Evolutionary conservation across 2,797 vertebrate genomes (phyloP).

Genomic region (Gobionotothen gibberifrons): DNA sequence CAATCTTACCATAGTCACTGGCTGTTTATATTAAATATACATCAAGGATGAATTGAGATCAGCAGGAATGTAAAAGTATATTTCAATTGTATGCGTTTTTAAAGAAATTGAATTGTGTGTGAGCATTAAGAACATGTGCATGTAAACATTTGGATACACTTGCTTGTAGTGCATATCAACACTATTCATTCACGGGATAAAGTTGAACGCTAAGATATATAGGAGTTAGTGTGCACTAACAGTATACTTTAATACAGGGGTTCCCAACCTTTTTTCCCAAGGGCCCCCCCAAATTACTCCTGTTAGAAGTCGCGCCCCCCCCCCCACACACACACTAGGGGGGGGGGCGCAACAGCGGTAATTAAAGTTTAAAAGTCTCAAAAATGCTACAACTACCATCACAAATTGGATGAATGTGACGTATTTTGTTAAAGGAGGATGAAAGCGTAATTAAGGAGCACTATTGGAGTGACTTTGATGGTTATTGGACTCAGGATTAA

Average conservation of each 20-base stretch:
- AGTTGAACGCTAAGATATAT: neutral
- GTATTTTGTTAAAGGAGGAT: too few relatives aligned
- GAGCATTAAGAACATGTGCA: neutral
- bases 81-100: constrained; percentile 16
- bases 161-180: neutral
- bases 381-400: too few relatives aligned
- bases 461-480: too few relatives aligned
- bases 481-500: too few relatives aligned
- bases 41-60: constrained; percentile 28
- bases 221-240: neutral
- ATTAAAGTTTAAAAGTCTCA: too few relatives aligned
- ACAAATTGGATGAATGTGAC: too few relatives aligned
- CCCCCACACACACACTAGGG: too few relatives aligned
- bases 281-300: too few relatives aligned
- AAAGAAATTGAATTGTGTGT: neutral
- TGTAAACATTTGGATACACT: neutral
- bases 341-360: too few relatives aligned
- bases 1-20: constrained; percentile 19
- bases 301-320: too few relatives aligned
- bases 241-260: neutral
- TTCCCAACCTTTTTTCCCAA: too few relatives aligned
- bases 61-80: constrained; percentile 7
- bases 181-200: neutral
- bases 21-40: constrained; percentile 43
- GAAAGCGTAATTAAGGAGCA: too few relatives aligned